These are phyloP conservation scores for Scomber colias DNA, from an alignment of 2,113 vertebrate genomes.

Conservation along the genomic window DNA sequence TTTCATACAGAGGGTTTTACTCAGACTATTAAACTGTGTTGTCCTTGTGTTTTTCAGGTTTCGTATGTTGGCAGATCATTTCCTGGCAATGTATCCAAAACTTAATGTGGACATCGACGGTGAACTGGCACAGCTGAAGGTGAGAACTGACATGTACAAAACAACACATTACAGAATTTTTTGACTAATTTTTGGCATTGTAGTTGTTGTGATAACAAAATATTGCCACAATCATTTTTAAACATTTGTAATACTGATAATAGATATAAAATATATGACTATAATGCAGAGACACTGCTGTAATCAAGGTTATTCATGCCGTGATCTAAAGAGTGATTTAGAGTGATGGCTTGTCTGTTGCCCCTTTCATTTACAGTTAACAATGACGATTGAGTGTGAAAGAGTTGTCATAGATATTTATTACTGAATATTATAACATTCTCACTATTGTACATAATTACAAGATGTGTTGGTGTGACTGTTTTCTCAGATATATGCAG, in stretches of 20 bases:
- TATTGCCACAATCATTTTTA: too few species aligned
- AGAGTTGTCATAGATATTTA: not conserved
- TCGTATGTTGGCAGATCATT: conserved; percentile 83
- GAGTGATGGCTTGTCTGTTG: not conserved
- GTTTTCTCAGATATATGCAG: conserved; percentile 73
- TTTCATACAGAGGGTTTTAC: not conserved
- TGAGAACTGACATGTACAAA: conserved; percentile 53
- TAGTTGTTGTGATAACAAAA: too few species aligned
- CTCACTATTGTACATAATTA: too few species aligned
- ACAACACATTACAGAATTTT: not conserved
- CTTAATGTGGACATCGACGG: conserved; percentile 82
- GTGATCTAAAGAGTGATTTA: not conserved
- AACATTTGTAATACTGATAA: not conserved
- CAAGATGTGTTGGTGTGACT: not conserved
- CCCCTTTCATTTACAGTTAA: not conserved
- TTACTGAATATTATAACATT: not conserved
- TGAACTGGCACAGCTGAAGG: conserved; percentile 86
- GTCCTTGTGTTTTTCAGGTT: conserved; percentile 71
- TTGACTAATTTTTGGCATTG: not conserved
- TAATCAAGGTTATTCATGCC: too few species aligned
- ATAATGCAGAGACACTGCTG: too few species aligned
- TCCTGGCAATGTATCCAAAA: conserved; percentile 84
- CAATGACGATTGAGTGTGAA: not conserved
- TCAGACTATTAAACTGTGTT: not conserved
- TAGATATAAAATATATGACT: too few species aligned